Percentiles rank a stretch among this genome's conserved stretches.
Conservation (phyloP, 2,113 vertebrate genomes). For the Erinaceus europaeus region DNA sequence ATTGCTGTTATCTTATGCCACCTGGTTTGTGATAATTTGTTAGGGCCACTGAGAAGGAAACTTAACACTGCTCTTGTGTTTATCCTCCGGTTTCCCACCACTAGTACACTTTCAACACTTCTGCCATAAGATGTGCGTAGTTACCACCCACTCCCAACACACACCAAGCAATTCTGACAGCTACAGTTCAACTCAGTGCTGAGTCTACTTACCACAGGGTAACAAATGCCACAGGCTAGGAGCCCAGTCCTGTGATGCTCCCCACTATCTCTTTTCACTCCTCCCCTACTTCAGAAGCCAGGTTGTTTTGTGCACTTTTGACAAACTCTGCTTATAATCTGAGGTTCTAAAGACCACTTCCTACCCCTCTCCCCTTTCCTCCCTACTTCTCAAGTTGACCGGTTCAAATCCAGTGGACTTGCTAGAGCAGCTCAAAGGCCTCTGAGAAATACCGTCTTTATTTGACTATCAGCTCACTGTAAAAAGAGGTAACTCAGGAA, state of each 20-base stretch:
- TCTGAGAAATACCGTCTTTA: background rate
- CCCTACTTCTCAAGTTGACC: too few relatives aligned
- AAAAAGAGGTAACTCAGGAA: background rate
- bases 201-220: background rate
- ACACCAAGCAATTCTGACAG: background rate
- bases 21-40: too few relatives aligned
- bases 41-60: background rate
- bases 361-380: too few relatives aligned
- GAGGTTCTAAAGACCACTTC: background rate
- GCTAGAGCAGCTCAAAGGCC: background rate
- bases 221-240: too few relatives aligned
- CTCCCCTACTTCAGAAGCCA: background rate
- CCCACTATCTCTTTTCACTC: background rate
- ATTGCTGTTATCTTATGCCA: too few relatives aligned
- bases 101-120: background rate
- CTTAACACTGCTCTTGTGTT: background rate
- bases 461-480: background rate
- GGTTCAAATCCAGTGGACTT: background rate
- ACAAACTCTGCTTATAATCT: background rate
- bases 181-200: background rate
- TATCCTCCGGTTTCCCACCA: background rate
- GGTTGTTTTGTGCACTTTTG: background rate
- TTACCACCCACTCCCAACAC: background rate
- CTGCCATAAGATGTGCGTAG: background rate
- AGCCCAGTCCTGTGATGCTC: background rate